Evolutionary conservation across 2,888 invertebrate genomes (phyloP), one percentile per base, ranked within the genome.

Genomic region (Arge pagana): DNA sequence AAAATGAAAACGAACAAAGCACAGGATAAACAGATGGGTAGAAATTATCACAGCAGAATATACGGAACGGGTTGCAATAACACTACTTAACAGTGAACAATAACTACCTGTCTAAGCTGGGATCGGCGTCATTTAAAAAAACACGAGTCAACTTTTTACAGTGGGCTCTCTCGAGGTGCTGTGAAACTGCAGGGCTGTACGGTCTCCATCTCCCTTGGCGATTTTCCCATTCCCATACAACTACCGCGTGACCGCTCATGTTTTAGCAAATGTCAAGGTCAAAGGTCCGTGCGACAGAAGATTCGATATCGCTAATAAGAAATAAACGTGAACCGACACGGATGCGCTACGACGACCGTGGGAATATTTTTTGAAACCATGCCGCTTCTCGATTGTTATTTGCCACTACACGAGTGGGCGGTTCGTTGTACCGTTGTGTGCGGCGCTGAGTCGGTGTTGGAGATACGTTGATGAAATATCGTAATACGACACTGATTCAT

Each of bases 71-170:
- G 7, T 19, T 6, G 11, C 7, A 18, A 37, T 37, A 18, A n/a
- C n/a, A 13, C 10, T 31, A n/a, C n/a, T 2, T 11, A 11, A 3
- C 5, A 11, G 8, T 2, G 13, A 31, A 31, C 3, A 10, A 11
- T 31, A 2, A 30, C 11, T 54, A 75, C 76, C 89, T 88, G 67
- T 86, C 84, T 48, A 93, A 78, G 53, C 82, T 81, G 0, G 93
- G 92, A 74, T 93, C 93, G 1, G 92, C 92, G 78, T 93, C 93
- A 45, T 90, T 89, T n/a, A 93, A 79, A 64, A 92, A 84, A 4
- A 92, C 92, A 45, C 90, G 79, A 0, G 92, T 93, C 21, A 93
- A 78, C 68, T 89, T 88, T 79, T 93, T 93, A 56, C 82, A 88
- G 69, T 90, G 86, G 0, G 93, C 92, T 45, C 92, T 81, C 74